phyloP scores from a whole-genome alignment of 2,888 invertebrate genomes.

The Heliothis peltigera region DNA sequence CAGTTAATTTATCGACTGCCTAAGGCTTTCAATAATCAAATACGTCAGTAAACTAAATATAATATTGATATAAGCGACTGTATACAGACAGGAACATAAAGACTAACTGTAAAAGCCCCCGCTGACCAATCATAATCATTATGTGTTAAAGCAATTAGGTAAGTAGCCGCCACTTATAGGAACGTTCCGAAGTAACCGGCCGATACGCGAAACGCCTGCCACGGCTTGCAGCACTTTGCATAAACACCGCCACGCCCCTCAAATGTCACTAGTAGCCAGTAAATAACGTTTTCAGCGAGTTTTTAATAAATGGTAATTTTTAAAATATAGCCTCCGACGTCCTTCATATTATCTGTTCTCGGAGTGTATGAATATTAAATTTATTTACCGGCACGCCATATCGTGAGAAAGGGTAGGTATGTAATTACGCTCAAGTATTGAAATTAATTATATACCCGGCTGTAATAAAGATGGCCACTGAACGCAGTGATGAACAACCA shows the following conservation, averaged over 20 bases:
- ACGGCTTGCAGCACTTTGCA: slow-evolving; percentile 70
- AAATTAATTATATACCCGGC: slow-evolving; percentile 52
- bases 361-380: slow-evolving; percentile 62
- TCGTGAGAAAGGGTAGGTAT: slow-evolving; percentile 57
- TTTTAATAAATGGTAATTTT: slow-evolving; percentile 69
- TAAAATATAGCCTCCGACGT: slow-evolving; percentile 59
- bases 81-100: slow-evolving; percentile 33
- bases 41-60: slow-evolving; percentile 21
- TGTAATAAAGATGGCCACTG: slow-evolving; percentile 45
- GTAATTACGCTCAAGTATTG: slow-evolving; percentile 44
- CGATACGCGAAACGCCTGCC: slow-evolving; percentile 58
- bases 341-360: slow-evolving; percentile 61
- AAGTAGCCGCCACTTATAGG: slow-evolving; percentile 74
- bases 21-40: slow-evolving; percentile 21
- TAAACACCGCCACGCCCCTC: slow-evolving; percentile 80
- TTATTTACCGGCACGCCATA: slow-evolving; percentile 48
- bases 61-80: slow-evolving; percentile 27
- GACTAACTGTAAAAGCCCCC: slow-evolving; percentile 29
- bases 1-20: slow-evolving; percentile 19
- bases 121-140: slow-evolving; percentile 77
- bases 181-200: slow-evolving; percentile 56
- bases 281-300: slow-evolving; percentile 63
- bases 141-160: slow-evolving; percentile 77
- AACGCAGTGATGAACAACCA: slow-evolving; percentile 44
- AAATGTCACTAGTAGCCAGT: slow-evolving; percentile 71